Conservation (phyloP, 2,888 invertebrate genomes). For the Dasysyrphus albostriatus region DNA sequence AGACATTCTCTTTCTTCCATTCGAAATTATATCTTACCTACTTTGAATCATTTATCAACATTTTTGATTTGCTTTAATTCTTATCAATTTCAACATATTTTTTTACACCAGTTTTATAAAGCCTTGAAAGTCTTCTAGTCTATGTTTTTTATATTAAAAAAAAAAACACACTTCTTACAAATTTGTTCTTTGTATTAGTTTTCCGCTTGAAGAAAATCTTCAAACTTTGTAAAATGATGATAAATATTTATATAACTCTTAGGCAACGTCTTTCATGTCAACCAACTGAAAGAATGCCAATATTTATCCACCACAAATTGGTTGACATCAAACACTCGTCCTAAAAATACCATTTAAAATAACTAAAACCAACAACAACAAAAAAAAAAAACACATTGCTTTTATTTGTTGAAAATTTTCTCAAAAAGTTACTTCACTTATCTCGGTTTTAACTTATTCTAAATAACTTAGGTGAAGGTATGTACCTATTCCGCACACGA, state of each 20-base stretch:
- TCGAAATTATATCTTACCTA: too few species aligned
- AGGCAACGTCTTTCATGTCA: constrained; percentile 62
- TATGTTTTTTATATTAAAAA: neutral
- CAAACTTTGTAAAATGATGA: constrained; percentile 57
- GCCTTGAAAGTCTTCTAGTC: neutral
- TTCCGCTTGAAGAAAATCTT: constrained; percentile 55
- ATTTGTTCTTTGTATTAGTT: constrained; percentile 45
- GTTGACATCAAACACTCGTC: constrained; percentile 69
- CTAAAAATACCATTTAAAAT: constrained; percentile 29
- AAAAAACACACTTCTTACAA: constrained; percentile 6
- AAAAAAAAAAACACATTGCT: constrained; percentile 33
- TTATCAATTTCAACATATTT: too few species aligned
- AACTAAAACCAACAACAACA: neutral
- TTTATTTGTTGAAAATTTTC: constrained; percentile 62
- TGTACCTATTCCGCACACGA: neutral
- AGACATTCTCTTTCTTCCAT: too few species aligned
- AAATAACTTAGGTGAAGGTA: neutral
- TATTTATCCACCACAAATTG: constrained; percentile 69
- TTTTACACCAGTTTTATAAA: neutral
- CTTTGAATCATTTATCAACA: too few species aligned
- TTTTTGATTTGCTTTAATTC: too few species aligned
- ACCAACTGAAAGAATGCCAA: constrained; percentile 68
- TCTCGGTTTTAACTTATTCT: constrained; percentile 5
- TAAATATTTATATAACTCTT: constrained; percentile 66
- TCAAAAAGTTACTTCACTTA: constrained; percentile 48